A percentile compares a stretch with the other conserved stretches of the same genome.
phyloP scores from a whole-genome alignment of 2,888 invertebrate genomes.

The Sylvicola cinctus region DNA sequence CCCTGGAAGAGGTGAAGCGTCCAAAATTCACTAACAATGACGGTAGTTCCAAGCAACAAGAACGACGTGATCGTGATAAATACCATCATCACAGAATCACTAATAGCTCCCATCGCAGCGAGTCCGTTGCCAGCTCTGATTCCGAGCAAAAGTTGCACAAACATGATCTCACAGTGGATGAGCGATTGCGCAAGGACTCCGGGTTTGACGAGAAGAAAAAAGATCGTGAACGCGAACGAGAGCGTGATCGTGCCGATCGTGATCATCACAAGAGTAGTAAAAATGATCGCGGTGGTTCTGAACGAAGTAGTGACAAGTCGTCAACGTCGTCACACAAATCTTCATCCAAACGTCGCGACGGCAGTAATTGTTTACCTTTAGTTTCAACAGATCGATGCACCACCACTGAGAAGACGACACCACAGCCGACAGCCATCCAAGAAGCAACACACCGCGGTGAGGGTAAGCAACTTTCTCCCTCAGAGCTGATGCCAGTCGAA shows the following conservation, averaged over 20 bases:
- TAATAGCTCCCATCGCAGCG: background rate
- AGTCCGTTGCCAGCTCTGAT: conserved; percentile 14
- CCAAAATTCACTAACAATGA: conserved; percentile 2
- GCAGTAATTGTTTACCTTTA: no score
- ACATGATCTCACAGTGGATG: conserved; percentile 17
- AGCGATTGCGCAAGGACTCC: conserved; percentile 14
- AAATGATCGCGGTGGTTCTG: conserved; percentile 6
- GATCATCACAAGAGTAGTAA: conserved; percentile 6
- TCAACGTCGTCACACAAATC: conserved; percentile 7
- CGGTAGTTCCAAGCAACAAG: background rate
- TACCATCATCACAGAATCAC: conserved; percentile 1
- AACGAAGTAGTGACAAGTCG: conserved; percentile 8
- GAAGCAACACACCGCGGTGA: no score
- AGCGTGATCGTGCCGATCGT: conserved; percentile 7
- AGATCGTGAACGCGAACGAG: conserved; percentile 13
- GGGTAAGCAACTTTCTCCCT: no score
- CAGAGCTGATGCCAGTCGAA: no score
- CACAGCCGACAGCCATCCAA: no score
- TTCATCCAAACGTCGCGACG: background rate
- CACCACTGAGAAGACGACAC: no score
- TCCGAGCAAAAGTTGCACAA: conserved; percentile 25
- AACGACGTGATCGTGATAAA: conserved; percentile 6
- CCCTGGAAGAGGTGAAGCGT: conserved; percentile 16
- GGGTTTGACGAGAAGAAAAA: conserved; percentile 16
- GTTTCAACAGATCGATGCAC: no score